A percentile compares a stretch with the other conserved stretches of the same genome.
Conservation (phyloP, 35 echinoderm and acorn worm genomes). For the Chiridota heheva region DNA sequence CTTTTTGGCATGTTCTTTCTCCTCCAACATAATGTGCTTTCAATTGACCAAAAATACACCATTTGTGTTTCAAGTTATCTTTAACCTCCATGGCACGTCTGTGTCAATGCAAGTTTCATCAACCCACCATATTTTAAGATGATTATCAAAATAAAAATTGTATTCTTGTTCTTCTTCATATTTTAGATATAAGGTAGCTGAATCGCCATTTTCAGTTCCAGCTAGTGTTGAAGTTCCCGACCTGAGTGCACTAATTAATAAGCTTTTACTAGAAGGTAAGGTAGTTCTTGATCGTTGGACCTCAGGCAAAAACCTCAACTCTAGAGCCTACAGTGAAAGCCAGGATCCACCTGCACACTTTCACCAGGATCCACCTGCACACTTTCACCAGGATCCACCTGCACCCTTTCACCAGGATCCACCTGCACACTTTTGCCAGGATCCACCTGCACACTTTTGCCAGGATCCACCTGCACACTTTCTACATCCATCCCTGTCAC, state of each 20-base stretch:
- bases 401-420: neutral
- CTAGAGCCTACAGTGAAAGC: neutral
- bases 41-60: no score
- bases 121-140: no score
- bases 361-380: neutral
- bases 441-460: neutral
- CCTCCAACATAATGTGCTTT: no score
- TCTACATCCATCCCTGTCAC: no score
- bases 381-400: neutral
- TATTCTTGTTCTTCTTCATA: neutral
- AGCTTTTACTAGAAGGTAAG: constrained; percentile 82
- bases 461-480: neutral
- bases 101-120: no score
- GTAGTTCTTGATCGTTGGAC: neutral
- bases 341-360: neutral
- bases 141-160: neutral
- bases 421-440: neutral
- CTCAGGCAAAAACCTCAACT: neutral
- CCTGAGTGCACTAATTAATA: constrained; percentile 91
- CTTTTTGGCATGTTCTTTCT: no score
- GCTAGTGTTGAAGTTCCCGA: constrained; percentile 75
- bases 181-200: constrained; percentile 70
- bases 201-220: constrained; percentile 92
- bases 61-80: no score
- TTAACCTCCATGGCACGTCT: no score